phyloP scores from a whole-genome alignment of 1,140 invertebrate genomes.

The Leptoteleia sp. region DNA sequence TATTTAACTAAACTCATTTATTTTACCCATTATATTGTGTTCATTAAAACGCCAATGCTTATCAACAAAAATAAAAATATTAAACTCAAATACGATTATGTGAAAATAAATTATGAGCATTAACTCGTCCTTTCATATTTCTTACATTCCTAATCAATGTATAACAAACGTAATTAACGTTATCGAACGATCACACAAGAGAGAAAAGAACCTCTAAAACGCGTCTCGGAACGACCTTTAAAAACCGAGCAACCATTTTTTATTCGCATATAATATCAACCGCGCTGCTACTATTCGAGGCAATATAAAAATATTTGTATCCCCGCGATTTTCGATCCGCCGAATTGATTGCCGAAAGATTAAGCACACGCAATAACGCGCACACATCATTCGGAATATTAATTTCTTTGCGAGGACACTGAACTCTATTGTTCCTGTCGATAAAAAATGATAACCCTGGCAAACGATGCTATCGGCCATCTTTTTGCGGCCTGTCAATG shows the following conservation, averaged over 20 bases:
- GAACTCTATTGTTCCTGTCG: constrained; percentile 52
- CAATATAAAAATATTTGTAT: constrained; percentile 48
- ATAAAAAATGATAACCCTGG: constrained; percentile 53
- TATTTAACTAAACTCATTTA: too few species aligned
- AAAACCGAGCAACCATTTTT: constrained; percentile 17
- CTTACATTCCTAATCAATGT: not conserved
- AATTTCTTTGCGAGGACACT: constrained; percentile 48
- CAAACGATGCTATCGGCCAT: constrained; percentile 55
- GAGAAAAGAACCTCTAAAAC: too few species aligned
- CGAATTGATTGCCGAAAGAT: constrained; percentile 44
- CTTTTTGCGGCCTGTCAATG: constrained; percentile 55
- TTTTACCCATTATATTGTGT: too few species aligned
- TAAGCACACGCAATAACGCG: constrained; percentile 39
- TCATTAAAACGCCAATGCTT: too few species aligned
- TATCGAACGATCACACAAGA: not conserved
- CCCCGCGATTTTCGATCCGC: constrained; percentile 35
- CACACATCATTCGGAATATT: constrained; percentile 56
- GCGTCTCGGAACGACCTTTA: not conserved
- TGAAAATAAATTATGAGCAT: too few species aligned
- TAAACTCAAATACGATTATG: too few species aligned
- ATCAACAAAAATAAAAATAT: too few species aligned
- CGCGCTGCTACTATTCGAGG: not conserved
- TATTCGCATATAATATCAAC: constrained; percentile 28
- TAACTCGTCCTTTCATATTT: too few species aligned
- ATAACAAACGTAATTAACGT: not conserved